Evolutionary conservation across 37 sponge, comb jelly and placozoan genomes (phyloP).

Genomic region (Spongia lamella): DNA sequence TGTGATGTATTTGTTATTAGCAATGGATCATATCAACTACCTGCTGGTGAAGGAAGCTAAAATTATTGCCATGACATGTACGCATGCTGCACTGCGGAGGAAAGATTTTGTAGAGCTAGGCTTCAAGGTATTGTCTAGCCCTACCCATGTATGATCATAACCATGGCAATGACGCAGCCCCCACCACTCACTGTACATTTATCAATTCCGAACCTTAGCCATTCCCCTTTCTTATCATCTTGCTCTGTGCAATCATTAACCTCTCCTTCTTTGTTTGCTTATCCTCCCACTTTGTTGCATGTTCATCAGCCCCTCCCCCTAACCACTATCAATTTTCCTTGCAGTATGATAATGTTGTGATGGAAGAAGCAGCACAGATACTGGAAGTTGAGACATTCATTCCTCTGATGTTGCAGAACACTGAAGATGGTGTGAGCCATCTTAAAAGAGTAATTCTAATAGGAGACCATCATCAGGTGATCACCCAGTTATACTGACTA

Average conservation of each 20-base stretch:
- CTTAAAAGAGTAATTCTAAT: conserved; percentile 95
- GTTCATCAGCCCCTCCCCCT: neutral
- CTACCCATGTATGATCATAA: neutral
- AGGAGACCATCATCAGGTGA: conserved; percentile 97
- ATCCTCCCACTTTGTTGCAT: too few relatives aligned
- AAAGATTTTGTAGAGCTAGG: conserved; percentile 92
- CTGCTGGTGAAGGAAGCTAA: conserved; percentile 94
- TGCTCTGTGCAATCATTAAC: neutral
- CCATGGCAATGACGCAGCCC: too few relatives aligned
- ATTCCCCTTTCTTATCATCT: neutral
- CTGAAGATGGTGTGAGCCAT: conserved; percentile 84
- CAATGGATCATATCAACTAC: conserved; percentile 87
- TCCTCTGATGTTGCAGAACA: conserved; percentile 94
- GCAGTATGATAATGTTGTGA: conserved; percentile 97
- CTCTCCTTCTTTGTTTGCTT: neutral
- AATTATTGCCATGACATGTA: conserved; percentile 98
- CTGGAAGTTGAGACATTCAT: conserved; percentile 99
- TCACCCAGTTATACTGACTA: too few relatives aligned
- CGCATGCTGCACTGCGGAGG: conserved; percentile 97
- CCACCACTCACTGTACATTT: too few relatives aligned
- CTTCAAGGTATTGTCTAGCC: conserved; percentile 69
- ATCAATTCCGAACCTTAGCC: neutral
- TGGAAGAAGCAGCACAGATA: conserved; percentile 99
- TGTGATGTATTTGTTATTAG: neutral
- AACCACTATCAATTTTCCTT: conserved; percentile 88